Evolutionary conservation across 2,888 invertebrate species (phyloP).

Genomic region (Calliopum simillimum): DNA sequence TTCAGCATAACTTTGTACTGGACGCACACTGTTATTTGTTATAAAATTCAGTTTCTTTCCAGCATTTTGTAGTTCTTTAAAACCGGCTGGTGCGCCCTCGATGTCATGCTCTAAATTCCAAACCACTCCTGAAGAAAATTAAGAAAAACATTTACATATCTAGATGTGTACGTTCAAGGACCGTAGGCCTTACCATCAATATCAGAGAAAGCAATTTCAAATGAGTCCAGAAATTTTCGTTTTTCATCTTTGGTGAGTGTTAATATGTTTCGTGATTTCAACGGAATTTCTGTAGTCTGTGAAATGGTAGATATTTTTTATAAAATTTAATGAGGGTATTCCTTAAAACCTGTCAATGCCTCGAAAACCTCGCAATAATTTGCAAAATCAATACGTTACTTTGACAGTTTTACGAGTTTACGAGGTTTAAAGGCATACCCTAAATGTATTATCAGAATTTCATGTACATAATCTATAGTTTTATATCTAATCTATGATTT

Average conservation of each 20-base stretch:
- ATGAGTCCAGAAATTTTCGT: conserved; percentile 66
- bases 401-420: too few species aligned
- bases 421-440: too few species aligned
- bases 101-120: conserved; percentile 59
- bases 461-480: too few species aligned
- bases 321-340: too few species aligned
- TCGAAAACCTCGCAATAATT: too few species aligned
- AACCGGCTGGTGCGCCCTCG: conserved; percentile 60
- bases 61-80: conserved; percentile 59
- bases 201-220: conserved; percentile 72
- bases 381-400: too few species aligned
- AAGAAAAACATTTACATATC: not conserved
- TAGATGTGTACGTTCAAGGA: not conserved
- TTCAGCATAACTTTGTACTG: conserved; percentile 51
- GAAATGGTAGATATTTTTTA: not conserved
- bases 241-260: conserved; percentile 57
- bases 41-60: conserved; percentile 67
- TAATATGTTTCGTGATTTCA: conserved; percentile 53
- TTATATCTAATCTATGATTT: too few species aligned
- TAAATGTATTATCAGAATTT: too few species aligned
- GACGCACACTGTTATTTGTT: conserved; percentile 66
- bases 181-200: conserved; percentile 70
- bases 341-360: too few species aligned
- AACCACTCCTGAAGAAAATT: conserved; percentile 66
- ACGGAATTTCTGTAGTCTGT: conserved; percentile 17